Evolutionary conservation across 2,888 invertebrate species (phyloP).

Genomic region (Apomyelois bistriatella): DNA sequence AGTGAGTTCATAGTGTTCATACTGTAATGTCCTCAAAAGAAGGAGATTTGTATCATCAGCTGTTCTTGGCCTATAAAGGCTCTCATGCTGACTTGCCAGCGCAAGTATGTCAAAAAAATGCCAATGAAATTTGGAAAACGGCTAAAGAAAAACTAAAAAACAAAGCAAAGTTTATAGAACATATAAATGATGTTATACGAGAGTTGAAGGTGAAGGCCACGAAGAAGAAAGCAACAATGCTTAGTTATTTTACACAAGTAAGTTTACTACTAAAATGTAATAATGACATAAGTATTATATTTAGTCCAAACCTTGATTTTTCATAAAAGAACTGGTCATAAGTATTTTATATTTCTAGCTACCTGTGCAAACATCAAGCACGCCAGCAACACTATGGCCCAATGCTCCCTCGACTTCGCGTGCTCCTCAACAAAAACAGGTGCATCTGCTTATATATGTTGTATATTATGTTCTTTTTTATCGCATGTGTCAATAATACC

Average conservation of each 20-base stretch:
- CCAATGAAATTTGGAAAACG: conserved; percentile 18
- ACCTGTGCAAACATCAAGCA: conserved; percentile 14
- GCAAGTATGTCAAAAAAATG: conserved; percentile 16
- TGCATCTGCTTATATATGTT: conserved; percentile 5
- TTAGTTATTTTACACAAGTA: conserved; percentile 15
- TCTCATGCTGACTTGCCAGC: conserved; percentile 17
- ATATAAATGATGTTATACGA: conserved; percentile 16
- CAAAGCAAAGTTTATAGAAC: conserved; percentile 12
- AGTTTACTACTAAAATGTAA: conserved; percentile 15
- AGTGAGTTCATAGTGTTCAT: too few species aligned
- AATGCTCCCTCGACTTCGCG: conserved; percentile 13
- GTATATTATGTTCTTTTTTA: conserved; percentile 12
- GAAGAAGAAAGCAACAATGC: conserved; percentile 14
- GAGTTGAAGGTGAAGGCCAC: conserved; percentile 15
- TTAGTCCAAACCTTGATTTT: conserved; percentile 12
- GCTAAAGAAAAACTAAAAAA: conserved; percentile 19
- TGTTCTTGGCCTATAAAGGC: conserved; percentile 19
- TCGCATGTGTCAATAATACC: conserved; percentile 14
- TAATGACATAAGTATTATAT: conserved; percentile 12
- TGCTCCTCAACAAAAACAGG: conserved; percentile 14
- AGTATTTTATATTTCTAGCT: conserved; percentile 15
- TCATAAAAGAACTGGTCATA: conserved; percentile 14
- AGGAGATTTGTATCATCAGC: conserved; percentile 15
- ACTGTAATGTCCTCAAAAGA: conserved; percentile 18
- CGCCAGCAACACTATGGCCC: conserved; percentile 14